phyloP scores from a whole-genome alignment of 1,140 invertebrate genomes.

The Caenorhabditis latens region DNA sequence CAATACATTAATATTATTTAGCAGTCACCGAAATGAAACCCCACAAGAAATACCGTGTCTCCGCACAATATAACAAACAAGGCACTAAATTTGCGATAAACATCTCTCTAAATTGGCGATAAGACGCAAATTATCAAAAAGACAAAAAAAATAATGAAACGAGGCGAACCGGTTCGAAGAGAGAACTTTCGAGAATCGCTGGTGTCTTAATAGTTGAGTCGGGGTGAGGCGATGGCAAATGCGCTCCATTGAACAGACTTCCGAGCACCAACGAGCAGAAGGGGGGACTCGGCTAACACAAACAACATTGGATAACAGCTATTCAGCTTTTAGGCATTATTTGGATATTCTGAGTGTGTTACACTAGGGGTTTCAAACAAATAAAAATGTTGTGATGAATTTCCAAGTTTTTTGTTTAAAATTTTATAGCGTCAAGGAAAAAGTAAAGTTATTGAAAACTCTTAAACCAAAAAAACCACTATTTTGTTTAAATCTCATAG shows the following conservation, averaged over 20 bases:
- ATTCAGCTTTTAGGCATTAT: background rate
- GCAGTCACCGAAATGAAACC: too few relatives aligned
- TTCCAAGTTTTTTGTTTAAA: too few relatives aligned
- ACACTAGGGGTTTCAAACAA: too few relatives aligned
- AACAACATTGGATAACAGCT: conserved; percentile 26
- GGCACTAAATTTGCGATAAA: background rate
- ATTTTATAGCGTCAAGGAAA: too few relatives aligned
- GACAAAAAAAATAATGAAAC: background rate
- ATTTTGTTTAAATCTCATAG: too few relatives aligned
- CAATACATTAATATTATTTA: too few relatives aligned
- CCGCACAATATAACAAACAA: background rate
- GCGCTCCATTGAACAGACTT: background rate
- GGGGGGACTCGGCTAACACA: conserved; percentile 14
- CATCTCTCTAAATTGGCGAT: background rate
- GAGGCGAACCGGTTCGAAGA: background rate
- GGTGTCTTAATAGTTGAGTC: background rate
- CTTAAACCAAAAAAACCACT: too few relatives aligned
- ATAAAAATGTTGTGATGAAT: too few relatives aligned
- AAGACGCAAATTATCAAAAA: background rate
- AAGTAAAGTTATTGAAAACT: too few relatives aligned
- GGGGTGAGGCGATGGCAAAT: background rate
- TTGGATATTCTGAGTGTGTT: too few relatives aligned
- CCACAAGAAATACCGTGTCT: too few relatives aligned
- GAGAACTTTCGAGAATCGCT: conserved; percentile 25
- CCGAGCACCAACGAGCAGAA: conserved; percentile 38